A percentile compares a stretch with the other conserved stretches of the same genome.
Evolutionary conservation across 2,797 vertebrate species (phyloP).

Genomic region (Naso thynnoides): DNA sequence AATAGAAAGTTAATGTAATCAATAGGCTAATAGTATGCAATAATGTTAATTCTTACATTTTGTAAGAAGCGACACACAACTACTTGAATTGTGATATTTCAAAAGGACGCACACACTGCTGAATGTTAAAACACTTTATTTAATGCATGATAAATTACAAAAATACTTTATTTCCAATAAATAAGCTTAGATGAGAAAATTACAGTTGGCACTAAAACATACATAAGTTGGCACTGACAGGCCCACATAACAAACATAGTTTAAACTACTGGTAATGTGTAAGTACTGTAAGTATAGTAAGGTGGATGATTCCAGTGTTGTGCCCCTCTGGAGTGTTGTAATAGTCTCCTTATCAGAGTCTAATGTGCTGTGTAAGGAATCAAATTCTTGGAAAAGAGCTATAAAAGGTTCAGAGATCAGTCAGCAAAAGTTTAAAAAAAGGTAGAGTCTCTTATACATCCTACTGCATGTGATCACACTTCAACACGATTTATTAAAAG

Average conservation of each 20-base stretch:
- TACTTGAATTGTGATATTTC: neutral
- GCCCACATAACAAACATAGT: neutral
- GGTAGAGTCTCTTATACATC: neutral
- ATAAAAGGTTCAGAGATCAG: conserved; percentile 45
- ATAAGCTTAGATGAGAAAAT: neutral
- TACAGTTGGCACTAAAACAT: neutral
- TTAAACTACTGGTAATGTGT: neutral
- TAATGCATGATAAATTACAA: neutral
- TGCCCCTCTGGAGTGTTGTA: neutral
- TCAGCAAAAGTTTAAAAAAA: conserved; percentile 35
- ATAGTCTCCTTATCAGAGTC: conserved; percentile 23
- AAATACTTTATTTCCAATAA: conserved; percentile 15
- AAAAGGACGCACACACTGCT: neutral
- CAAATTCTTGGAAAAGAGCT: conserved; percentile 11
- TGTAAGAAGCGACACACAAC: neutral
- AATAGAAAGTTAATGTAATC: too few species aligned
- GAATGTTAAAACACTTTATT: neutral
- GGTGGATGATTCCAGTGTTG: neutral
- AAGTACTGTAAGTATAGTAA: neutral
- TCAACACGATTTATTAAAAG: neutral
- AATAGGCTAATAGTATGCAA: too few species aligned
- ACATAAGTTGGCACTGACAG: neutral
- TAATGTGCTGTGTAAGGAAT: conserved; percentile 2
- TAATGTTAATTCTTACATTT: neutral
- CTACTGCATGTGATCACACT: too few species aligned